phyloP scores from a whole-genome alignment of 2,888 invertebrate species.

The Standfussiana lucernea region DNA sequence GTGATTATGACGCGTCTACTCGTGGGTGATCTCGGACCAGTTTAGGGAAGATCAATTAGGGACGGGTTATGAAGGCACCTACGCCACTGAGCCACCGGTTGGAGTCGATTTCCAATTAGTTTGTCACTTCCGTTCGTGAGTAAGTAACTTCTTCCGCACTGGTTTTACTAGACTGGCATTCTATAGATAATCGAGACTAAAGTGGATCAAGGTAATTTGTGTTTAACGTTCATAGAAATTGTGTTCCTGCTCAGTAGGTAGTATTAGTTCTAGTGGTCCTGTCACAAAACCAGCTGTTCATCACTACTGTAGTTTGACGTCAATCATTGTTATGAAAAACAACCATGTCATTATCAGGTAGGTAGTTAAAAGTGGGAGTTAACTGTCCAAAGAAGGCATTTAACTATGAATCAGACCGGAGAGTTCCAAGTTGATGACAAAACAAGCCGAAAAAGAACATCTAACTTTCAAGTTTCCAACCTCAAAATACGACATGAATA shows the following conservation, averaged over 20 bases:
- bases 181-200: conserved; percentile 29
- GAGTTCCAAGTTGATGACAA: conserved; percentile 6
- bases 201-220: conserved; percentile 47
- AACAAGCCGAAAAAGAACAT: neutral
- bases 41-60: conserved; percentile 54
- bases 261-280: conserved; percentile 8
- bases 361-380: neutral
- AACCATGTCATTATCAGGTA: neutral
- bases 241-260: conserved; percentile 1
- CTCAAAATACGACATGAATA: conserved; percentile 37
- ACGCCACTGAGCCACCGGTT: neutral
- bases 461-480: conserved; percentile 14
- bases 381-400: neutral
- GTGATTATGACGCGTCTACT: conserved; percentile 53
- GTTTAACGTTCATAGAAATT: conserved; percentile 17
- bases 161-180: conserved; percentile 31
- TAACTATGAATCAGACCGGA: neutral
- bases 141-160: conserved; percentile 30
- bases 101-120: conserved; percentile 38
- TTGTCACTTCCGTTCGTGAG: conserved; percentile 22
- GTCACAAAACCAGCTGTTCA: conserved; percentile 23
- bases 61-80: conserved; percentile 28
- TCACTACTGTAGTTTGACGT: conserved; percentile 17
- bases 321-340: conserved; percentile 29
- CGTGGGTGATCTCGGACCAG: conserved; percentile 57